Evolutionary conservation across 2,797 vertebrate genomes (phyloP).

Genomic region (Pseudochaenichthys georgianus): DNA sequence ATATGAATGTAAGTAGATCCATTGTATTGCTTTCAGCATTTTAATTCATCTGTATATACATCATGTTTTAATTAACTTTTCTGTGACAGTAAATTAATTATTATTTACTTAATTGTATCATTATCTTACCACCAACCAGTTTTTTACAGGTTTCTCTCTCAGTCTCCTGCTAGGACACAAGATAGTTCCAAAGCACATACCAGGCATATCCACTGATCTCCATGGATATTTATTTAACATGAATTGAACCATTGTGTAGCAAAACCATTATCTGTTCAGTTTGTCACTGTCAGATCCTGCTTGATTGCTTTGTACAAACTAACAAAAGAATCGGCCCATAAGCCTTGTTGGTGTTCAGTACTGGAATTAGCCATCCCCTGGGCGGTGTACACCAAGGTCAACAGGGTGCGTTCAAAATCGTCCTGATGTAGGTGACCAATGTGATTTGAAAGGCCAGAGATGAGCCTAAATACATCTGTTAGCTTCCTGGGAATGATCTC

Average conservation of each 20-base stretch:
- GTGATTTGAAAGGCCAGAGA: slow-evolving; percentile 76
- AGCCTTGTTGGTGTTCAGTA: slow-evolving; percentile 82
- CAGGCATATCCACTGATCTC: neutral
- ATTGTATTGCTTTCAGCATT: neutral
- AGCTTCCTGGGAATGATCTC: slow-evolving; percentile 88
- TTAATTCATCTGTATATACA: slow-evolving; percentile 25
- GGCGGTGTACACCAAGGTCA: slow-evolving; percentile 88
- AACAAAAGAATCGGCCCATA: slow-evolving; percentile 88
- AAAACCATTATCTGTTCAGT: slow-evolving; percentile 10
- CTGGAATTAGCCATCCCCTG: slow-evolving; percentile 80
- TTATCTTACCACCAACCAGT: slow-evolving; percentile 34
- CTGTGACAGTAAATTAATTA: slow-evolving; percentile 31
- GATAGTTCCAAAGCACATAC: slow-evolving; percentile 2
- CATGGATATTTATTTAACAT: slow-evolving; percentile 34
- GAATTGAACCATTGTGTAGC: neutral
- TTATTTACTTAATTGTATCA: neutral
- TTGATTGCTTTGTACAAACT: slow-evolving; percentile 88
- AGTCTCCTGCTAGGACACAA: neutral
- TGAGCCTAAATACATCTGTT: slow-evolving; percentile 86
- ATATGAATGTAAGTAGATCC: slow-evolving; percentile 32
- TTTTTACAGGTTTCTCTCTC: slow-evolving; percentile 10
- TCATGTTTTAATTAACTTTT: slow-evolving; percentile 27
- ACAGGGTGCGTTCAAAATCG: slow-evolving; percentile 89
- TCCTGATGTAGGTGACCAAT: slow-evolving; percentile 82
- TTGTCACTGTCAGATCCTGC: slow-evolving; percentile 79